Evolutionary conservation across 2,113 vertebrate species (phyloP), one percentile per base, ranked within the genome.

Genomic region (Ibidorhyncha struthersii): DNA sequence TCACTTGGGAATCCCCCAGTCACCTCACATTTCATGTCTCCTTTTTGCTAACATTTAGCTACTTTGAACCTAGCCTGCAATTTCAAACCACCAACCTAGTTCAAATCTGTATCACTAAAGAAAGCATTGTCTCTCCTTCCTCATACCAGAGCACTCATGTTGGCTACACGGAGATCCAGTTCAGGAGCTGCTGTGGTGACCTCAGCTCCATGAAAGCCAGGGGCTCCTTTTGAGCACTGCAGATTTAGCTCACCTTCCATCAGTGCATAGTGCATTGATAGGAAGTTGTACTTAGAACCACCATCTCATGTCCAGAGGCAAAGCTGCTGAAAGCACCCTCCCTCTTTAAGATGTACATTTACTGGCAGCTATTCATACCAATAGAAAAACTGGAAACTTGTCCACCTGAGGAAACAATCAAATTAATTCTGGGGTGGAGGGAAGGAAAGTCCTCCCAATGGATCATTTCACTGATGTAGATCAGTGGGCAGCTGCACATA

Each of bases 191-290:
- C 67, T 55, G n/a, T 15, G 84, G 32, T 22, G 52, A 66, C 47
- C 70, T 8, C 7, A 58, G 76, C 8, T 32, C 45, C 1, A 2
- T 4, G 29, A 69, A 67, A 84, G 67, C 8, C 47, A 52, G 30
- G 5, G 23, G 10, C 30, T 76, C 30, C 45, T 76, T 58, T 8
- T 8, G 14, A 81, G 25, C 18, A 23, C 58, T 10, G 0, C 0
- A 2, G 67, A 26, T 72, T 67, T 11, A 62, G 34, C 36, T 70
- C 70, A 40, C 6, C 41, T 91, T 58, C 45, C 76, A 52, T 15
- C 41, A 43, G 2, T 4, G 20, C 23, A 55, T 4, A 2, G 21
- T 49, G 47, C 29, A 32, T 1, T 32, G 29, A 52, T 0, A 67
- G 26, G 1, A 10, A 49, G 12, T 14, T 8, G 21, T 30, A 58